Conservation (phyloP, 2,113 vertebrate species). For the Elachura formosa region DNA sequence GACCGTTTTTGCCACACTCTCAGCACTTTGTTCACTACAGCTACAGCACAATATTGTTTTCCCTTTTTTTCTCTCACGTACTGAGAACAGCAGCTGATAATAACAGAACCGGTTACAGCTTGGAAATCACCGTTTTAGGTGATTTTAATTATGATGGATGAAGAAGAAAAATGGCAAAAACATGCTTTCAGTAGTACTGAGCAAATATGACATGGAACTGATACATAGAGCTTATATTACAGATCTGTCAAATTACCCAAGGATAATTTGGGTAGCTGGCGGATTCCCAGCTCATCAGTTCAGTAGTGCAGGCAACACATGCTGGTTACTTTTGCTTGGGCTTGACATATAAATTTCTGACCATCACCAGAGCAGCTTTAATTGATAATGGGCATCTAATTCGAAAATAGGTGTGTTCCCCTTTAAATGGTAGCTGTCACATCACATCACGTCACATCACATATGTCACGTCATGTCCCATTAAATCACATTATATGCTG, state of each 20-base stretch:
- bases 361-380: constrained; percentile 42
- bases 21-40: not conserved
- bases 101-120: not conserved
- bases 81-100: not conserved
- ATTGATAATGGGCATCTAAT: constrained; percentile 51
- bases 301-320: not conserved
- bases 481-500: constrained; percentile 60
- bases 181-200: constrained; percentile 5
- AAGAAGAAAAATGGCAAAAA: constrained; percentile 50
- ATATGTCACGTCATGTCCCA: constrained; percentile 52
- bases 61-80: not conserved
- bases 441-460: constrained; percentile 45
- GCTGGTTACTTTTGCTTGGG: constrained; percentile 10
- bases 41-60: not conserved
- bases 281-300: constrained; percentile 46
- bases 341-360: constrained; percentile 20
- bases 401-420: constrained; percentile 58
- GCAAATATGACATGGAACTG: constrained; percentile 31
- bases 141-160: constrained; percentile 50
- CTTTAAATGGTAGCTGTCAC: constrained; percentile 58
- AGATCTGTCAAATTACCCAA: constrained; percentile 46
- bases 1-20: not conserved
- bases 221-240: constrained; percentile 54
- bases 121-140: constrained; percentile 42
- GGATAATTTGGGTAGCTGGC: constrained; percentile 26